Evolutionary conservation across 1,140 invertebrate genomes (phyloP), one percentile per base, ranked within the genome.

Genomic region (Zophobas atratus): DNA sequence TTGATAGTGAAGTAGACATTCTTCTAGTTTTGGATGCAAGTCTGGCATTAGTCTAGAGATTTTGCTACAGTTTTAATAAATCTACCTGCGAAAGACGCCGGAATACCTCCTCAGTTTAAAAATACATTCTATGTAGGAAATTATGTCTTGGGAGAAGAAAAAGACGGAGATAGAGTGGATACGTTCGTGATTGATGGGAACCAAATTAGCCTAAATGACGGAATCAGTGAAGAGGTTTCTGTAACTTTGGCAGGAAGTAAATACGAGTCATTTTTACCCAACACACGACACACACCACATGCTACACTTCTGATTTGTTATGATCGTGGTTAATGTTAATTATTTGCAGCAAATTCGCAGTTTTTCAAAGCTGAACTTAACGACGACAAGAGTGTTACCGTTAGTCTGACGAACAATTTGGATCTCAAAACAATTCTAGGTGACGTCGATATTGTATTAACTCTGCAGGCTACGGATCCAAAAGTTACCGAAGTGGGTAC

Each of bases 401-500:
- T 67, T 6, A 32, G 5, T 3, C n/a, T 67, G 1, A 33, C 32
- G 6, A 20, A 6, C 1, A 67, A 67, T 67, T 43, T 67, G 39
- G 60, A 67, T 43, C 6, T 43, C 39, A 8, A 38, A 20, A 32
- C 39, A 32, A 32, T 67, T n/a, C 20, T 67, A 20, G 32, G 1
- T 6, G 60, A 67, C 48, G 57, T 41, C 34, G 60, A 67, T 67
- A 41, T 67, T 5, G 60, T 67, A 1, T 67, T 67, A n/a, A 43
- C 60, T 1, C 34, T 67, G 6, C 6, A 67, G 34, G 60, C 60
- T 32, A 43, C 38, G 0, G 35, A 60, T 53, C 48, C 2, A 1
- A 74, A 67, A 38, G 49, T 55, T 6, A 71, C 8, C 4, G 51
- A n/a, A 6, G 33, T 80, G 2, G 79, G 78, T 60, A 75, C 60